These are phyloP conservation scores for Brachionus plicatilis DNA, from an alignment of 1,140 invertebrate genomes.

Conservation along the genomic window DNA sequence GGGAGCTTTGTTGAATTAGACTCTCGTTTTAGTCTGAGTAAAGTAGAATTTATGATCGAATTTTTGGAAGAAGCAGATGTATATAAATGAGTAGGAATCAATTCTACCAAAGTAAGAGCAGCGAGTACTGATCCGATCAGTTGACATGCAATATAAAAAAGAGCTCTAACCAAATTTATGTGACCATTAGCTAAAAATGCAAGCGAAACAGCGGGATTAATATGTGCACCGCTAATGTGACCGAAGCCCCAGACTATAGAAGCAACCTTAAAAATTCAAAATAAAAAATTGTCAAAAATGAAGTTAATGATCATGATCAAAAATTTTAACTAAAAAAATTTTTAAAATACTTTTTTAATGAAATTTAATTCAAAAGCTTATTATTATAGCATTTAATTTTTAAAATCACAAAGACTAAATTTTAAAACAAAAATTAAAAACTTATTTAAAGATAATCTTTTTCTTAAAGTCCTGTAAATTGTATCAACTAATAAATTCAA, in stretches of 20 bases:
- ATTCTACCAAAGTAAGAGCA: constrained; percentile 53
- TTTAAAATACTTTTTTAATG: too few species aligned
- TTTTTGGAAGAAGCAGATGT: neutral
- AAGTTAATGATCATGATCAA: too few species aligned
- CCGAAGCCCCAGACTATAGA: constrained; percentile 59
- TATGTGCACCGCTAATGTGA: constrained; percentile 78
- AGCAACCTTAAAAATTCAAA: neutral
- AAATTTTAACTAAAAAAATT: too few species aligned
- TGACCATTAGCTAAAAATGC: constrained; percentile 63
- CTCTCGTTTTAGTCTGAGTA: neutral
- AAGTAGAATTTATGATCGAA: neutral
- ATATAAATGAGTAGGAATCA: constrained; percentile 57
- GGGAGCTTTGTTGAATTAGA: neutral
- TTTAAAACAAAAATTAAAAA: too few species aligned
- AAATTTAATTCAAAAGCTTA: too few species aligned
- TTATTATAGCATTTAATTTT: too few species aligned
- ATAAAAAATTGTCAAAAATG: too few species aligned
- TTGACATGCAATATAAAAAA: constrained; percentile 71
- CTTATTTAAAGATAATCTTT: too few species aligned
- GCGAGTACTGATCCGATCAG: constrained; percentile 70
- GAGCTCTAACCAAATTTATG: constrained; percentile 60
- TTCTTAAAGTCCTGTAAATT: too few species aligned
- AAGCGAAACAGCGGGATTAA: constrained; percentile 78
- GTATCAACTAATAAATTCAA: too few species aligned
- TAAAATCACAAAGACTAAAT: too few species aligned